phyloP scores from a whole-genome alignment of 2,797 vertebrate species.

The Prunella strophiata region DNA sequence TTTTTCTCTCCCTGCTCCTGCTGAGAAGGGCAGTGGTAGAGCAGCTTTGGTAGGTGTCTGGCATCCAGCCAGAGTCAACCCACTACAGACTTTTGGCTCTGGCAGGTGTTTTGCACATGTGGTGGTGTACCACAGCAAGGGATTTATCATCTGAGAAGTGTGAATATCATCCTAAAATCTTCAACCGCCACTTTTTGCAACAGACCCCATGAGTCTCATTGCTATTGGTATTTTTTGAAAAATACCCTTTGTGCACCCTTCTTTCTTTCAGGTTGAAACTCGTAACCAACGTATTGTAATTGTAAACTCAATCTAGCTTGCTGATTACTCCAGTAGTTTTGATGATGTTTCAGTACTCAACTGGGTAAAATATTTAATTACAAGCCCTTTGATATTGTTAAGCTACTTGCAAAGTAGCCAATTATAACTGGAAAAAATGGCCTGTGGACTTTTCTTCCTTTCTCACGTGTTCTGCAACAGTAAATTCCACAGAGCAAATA shows the following conservation, averaged over 20 bases:
- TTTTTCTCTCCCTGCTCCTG: background rate
- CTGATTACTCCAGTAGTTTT: background rate
- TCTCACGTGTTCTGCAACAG: background rate
- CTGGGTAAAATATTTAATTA: background rate
- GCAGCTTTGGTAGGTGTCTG: background rate
- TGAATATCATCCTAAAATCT: background rate
- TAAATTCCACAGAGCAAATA: background rate
- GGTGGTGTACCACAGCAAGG: background rate
- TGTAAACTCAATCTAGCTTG: background rate
- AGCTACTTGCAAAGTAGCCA: background rate
- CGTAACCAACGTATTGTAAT: rapidly evolving
- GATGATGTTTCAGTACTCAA: background rate
- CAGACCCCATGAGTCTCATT: background rate
- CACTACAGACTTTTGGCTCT: background rate
- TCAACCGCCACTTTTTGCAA: background rate
- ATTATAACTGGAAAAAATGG: background rate
- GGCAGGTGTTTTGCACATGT: rapidly evolving
- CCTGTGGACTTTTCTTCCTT: background rate
- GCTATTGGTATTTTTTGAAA: background rate
- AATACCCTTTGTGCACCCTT: background rate
- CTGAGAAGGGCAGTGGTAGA: background rate
- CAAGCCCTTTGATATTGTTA: conserved; percentile 2
- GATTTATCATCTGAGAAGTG: background rate
- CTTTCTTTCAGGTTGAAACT: background rate
- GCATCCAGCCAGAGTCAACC: background rate